Evolutionary conservation across 2,888 invertebrate genomes (phyloP), one percentile per base, ranked within the genome.

Genomic region (Coecobrya sp.): DNA sequence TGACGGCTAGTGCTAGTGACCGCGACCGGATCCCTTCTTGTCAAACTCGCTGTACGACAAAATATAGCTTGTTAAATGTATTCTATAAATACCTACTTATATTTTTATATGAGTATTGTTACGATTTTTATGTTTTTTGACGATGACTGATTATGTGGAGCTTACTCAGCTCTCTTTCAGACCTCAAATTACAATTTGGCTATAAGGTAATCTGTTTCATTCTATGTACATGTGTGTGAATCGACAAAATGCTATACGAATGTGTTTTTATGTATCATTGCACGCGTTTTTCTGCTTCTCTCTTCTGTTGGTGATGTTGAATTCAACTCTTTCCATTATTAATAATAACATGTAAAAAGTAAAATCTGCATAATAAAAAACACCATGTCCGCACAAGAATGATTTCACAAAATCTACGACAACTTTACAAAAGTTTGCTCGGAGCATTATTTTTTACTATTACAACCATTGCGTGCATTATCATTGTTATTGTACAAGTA

Each of bases 121-220:
- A 68, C 16, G 11, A 68, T 85, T 65, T 68, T 49, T 7, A 52
- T 59, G 27, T 59, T 55, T 70, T 73, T 49, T 76, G 91, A 86
- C 85, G 52, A 86, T 86, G 91, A 91, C 91, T 90, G 90, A 90
- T 90, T 90, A 90, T 62, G 27, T 85, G 22, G 70, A 62, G 90
- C 84, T 90, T 90, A 90, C 85, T 85, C 90, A 89, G 84, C 89
- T 89, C 62, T 87, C 87, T 87, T 62, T 79, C 59, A 27, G n/a
- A 52, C 16, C 30, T 0, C 55, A 76, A 79, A 76, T 70, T 52
- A 76, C 45, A 76, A 45, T 22, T 49, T 30, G 25, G 4, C 55
- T 55, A 11, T 55, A 52, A 27, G 45, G 30, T 52, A 76, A 76
- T 76, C 45, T 76, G 76, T 76, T 27, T 49, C 76, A 76, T 22